A percentile compares a stretch with the other conserved stretches of the same genome.
phyloP scores from a whole-genome alignment of 1,140 invertebrate species.

The Trinorchestia longiramus region DNA sequence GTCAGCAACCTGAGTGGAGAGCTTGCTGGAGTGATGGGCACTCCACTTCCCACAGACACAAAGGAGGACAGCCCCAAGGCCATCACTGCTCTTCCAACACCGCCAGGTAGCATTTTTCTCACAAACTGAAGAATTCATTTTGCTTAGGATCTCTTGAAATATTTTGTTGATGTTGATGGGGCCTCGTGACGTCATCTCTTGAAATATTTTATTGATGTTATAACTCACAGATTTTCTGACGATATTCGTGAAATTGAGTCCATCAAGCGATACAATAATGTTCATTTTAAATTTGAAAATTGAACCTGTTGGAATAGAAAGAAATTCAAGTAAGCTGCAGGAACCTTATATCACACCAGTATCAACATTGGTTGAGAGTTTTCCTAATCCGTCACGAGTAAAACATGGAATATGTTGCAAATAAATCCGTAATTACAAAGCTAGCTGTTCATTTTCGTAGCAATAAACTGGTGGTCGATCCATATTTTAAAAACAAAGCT shows the following conservation, averaged over 20 bases:
- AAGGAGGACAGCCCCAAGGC: conserved; percentile 46
- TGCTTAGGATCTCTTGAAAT: background rate
- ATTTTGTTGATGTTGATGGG: background rate
- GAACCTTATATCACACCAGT: background rate
- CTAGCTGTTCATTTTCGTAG: background rate
- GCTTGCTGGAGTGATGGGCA: conserved; percentile 43
- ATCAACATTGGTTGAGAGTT: background rate
- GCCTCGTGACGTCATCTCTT: no score
- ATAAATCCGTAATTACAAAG: background rate
- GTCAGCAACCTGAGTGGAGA: conserved; percentile 11
- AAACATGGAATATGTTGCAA: background rate
- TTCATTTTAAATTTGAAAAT: background rate
- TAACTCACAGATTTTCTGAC: no score
- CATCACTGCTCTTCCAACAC: conserved; percentile 14
- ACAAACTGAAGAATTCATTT: background rate
- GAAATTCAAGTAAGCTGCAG: background rate
- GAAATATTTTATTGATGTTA: background rate
- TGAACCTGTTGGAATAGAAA: background rate
- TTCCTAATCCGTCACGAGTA: background rate
- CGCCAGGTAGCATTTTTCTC: conserved; percentile 1
- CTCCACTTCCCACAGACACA: conserved; percentile 50
- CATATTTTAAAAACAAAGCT: background rate
- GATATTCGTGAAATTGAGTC: background rate
- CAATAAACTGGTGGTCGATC: background rate
- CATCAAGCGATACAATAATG: background rate